Conservation (phyloP, 1,140 invertebrate genomes). For the Drosophila kikkawai region DNA sequence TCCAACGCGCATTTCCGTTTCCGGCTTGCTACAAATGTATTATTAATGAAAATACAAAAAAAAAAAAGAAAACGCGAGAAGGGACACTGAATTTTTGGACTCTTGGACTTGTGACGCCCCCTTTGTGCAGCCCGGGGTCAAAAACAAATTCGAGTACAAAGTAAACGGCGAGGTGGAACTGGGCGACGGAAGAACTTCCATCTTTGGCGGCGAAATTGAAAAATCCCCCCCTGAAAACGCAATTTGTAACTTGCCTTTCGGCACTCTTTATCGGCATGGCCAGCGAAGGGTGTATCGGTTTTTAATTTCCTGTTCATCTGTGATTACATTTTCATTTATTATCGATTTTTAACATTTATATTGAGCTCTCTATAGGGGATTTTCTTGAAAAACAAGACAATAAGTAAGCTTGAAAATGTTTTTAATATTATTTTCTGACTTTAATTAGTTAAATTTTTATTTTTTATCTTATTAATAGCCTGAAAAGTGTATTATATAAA, state of each 20-base stretch:
- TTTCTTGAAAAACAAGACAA: neutral
- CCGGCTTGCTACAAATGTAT: slow-evolving; percentile 49
- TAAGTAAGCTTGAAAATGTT: neutral
- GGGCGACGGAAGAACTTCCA: neutral
- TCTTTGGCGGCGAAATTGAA: slow-evolving; percentile 39
- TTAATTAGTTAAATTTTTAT: neutral
- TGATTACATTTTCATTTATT: slow-evolving; percentile 7
- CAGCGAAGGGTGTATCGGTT: slow-evolving; percentile 14
- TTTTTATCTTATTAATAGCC: neutral
- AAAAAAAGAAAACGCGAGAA: neutral
- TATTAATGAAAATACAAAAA: slow-evolving; percentile 44
- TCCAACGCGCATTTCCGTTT: slow-evolving; percentile 52
- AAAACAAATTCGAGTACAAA: slow-evolving; percentile 45
- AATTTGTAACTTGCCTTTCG: slow-evolving; percentile 21
- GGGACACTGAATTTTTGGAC: slow-evolving; percentile 7
- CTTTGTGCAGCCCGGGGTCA: slow-evolving; percentile 26
- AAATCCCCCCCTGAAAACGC: slow-evolving; percentile 16
- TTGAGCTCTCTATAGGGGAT: neutral
- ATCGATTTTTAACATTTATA: neutral
- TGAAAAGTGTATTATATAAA: neutral
- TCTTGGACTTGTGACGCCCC: slow-evolving; percentile 12
- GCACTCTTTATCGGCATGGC: slow-evolving; percentile 1
- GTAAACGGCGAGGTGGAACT: slow-evolving; percentile 9
- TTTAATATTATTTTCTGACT: neutral
- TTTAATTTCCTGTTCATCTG: slow-evolving; percentile 8